Evolutionary conservation across 2,888 invertebrate genomes (phyloP), one percentile per base, ranked within the genome.

Genomic region (Eurytoma adleriae): DNA sequence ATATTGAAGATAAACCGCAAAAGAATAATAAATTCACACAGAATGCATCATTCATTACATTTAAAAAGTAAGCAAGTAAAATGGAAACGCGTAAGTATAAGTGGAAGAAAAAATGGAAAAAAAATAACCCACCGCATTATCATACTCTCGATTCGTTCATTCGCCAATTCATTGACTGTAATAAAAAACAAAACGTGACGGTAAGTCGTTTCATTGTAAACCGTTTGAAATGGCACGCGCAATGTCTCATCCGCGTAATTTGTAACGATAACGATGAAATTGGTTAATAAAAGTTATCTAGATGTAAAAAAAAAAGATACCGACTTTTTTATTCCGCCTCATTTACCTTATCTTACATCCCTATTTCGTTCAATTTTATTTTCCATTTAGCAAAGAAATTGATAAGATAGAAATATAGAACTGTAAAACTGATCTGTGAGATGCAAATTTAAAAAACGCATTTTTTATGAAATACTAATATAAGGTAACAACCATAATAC

Each of bases 221-320:
- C 88, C 87, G 87, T 90, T 90, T 88, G 84, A 86, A 78, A 85
- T 86, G 89, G 85, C 86, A 86, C 85, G 86, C 85, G 84, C 85
- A 85, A 86, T 86, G 87, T 87, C 86, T 86, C 85, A 86, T 86
- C 86, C 89, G 86, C 87, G 86, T 89, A 87, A 88, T 91, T 90
- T 90, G 88, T 89, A 90, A 89, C 88, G 87, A 90, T 90, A 89
- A 89, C 87, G 87, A 89, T 88, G 88, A 89, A 85, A 90, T 90
- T 90, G 90, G 89, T 90, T 90, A 89, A 90, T 90, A 90, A 90
- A 90, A 90, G 90, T 90, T 90, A 90, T 90, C 90, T 90, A 90
- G 90, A 90, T 90, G 90, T 90, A 90, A 82, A 83, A 81, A 83
- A 81, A 76, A 76, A 69, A 66, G 20, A 61, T 68, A 56, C 62